Conservation (phyloP, 1,140 invertebrate genomes). For the Dreissena rostriformis region DNA sequence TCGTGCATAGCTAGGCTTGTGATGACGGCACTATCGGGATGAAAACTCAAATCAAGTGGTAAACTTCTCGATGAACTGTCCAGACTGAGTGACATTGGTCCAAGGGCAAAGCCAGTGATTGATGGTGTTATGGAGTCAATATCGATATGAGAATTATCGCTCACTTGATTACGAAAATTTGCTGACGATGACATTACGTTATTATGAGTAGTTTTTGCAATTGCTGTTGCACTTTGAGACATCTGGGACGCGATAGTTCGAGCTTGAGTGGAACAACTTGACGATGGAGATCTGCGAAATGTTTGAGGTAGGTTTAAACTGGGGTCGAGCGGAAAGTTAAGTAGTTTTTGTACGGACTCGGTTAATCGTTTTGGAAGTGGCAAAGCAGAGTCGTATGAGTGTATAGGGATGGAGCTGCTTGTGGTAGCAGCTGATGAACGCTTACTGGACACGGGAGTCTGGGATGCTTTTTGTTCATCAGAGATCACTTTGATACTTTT, state of each 20-base stretch:
- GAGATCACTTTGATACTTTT: slow-evolving; percentile 34
- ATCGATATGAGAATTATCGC: slow-evolving; percentile 20
- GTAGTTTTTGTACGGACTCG: slow-evolving; percentile 55
- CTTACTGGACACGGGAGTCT: slow-evolving; percentile 9
- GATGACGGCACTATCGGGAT: not conserved
- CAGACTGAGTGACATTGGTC: slow-evolving; percentile 39
- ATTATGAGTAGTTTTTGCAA: too few relatives aligned
- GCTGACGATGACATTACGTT: slow-evolving; percentile 10
- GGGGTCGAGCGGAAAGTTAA: slow-evolving; percentile 38
- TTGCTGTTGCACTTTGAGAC: too few relatives aligned
- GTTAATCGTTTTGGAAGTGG: slow-evolving; percentile 54
- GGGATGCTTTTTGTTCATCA: slow-evolving; percentile 36
- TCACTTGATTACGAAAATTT: slow-evolving; percentile 1
- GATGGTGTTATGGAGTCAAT: slow-evolving; percentile 50
- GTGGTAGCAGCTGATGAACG: slow-evolving; percentile 43
- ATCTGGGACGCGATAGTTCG: too few relatives aligned
- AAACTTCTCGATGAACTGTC: not conserved
- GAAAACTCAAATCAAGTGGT: not conserved
- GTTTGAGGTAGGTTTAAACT: slow-evolving; percentile 44
- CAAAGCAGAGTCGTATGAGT: slow-evolving; percentile 46
- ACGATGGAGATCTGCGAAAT: slow-evolving; percentile 52
- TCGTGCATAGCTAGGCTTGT: not conserved
- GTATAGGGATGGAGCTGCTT: slow-evolving; percentile 37
- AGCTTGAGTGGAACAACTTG: slow-evolving; percentile 1
- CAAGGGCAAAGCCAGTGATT: slow-evolving; percentile 28